These are phyloP conservation scores for Heptranchias perlo DNA, from an alignment of 2,113 vertebrate species.

Conservation along the genomic window DNA sequence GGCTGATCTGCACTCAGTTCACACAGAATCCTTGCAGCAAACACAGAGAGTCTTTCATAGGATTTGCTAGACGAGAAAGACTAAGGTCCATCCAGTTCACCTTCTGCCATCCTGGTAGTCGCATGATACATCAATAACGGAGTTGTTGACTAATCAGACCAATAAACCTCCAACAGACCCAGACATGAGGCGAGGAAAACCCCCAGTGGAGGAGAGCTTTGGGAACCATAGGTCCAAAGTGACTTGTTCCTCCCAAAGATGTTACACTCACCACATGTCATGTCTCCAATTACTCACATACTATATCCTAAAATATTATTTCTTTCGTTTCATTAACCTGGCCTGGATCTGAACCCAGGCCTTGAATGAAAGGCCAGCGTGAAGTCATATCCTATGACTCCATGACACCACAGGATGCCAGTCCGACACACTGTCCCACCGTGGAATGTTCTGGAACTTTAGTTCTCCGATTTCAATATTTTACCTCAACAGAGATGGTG, in stretches of 20 bases:
- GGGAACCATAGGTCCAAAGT: no score
- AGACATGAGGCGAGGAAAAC: neutral
- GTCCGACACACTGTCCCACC: neutral
- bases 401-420: neutral
- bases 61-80: no score
- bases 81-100: no score
- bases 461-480: no score
- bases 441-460: neutral
- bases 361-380: neutral
- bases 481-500: slow-evolving; percentile 80
- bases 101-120: no score
- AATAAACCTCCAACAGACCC: neutral
- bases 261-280: neutral
- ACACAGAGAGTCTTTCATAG: no score
- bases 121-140: no score
- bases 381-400: neutral
- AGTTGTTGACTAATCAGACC: neutral
- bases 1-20: no score
- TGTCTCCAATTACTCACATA: neutral
- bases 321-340: neutral
- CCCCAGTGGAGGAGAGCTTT: neutral
- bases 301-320: neutral
- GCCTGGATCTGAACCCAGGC: neutral
- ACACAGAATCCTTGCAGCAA: no score
- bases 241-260: neutral